Base-by-base conservation (phyloP, 2,113 vertebrate genomes). In the Mirounga angustirostris region DNA sequence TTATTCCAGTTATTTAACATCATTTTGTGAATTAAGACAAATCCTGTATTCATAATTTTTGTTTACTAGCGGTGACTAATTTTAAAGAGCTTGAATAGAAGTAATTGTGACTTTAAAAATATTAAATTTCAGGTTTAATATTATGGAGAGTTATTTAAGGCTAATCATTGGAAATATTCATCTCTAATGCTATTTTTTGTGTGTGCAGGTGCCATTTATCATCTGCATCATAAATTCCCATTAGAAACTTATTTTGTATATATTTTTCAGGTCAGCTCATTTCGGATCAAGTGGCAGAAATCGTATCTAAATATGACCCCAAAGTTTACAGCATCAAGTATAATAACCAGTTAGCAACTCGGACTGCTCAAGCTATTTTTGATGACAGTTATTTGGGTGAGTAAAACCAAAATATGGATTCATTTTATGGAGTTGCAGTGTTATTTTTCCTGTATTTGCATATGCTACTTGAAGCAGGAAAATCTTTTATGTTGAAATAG, bases 321-420 rank as follows among this genome's bases (percentile, higher is more conserved):
- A 92, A 96, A 0, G 98, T 98, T 95, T 98, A 99, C 79, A 99
- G 99, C 61, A 99, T 98, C 0, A 98, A 97, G 2, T 99, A 99
- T 43, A 97, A 95, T 2, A 99, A 99, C 94, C 99, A 99, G 28
- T 84, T 99, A 59, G 97, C 99, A 90, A 99, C 99, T 52, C 99
- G 99, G 58, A 97, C 99, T 4, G 99, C 99, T 46, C 98, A 99
- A 16, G 99, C 99, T 54, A 98, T 99, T 94, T 99, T 99, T 63
- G 99, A 99, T 89, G 99, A 99, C 99, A 99, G 99, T 98, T 99
- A 99, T 98, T 97, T 99, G 52, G 99, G 99, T 99, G 98, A 7
- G 99, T 98, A 69, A 43, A 81, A 92, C 33, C 40, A 69, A 97
- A 84, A 65, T 61, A 59, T 26, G 33, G 63, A 8, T 52, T 91